phyloP scores from a whole-genome alignment of 2,797 vertebrate species.

The Halcyon smyrnensis region DNA sequence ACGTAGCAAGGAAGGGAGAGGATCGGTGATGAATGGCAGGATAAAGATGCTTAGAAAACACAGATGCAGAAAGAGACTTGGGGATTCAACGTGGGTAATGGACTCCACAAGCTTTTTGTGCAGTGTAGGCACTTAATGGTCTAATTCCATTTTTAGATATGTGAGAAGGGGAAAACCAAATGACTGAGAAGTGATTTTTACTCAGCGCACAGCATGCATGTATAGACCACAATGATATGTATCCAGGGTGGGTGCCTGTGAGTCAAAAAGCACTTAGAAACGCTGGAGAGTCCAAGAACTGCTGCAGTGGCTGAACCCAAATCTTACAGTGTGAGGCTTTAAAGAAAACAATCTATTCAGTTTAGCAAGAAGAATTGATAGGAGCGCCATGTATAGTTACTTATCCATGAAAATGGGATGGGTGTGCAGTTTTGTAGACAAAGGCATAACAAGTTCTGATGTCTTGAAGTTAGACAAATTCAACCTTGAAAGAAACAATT shows the following conservation, averaged over 20 bases:
- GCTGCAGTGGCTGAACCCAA: not conserved
- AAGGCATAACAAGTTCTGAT: conserved; percentile 16
- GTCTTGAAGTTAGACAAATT: not conserved
- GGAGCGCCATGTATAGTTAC: not conserved
- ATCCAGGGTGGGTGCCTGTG: not conserved
- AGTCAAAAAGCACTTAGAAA: not conserved
- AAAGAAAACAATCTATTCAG: not conserved
- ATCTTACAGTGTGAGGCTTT: not conserved
- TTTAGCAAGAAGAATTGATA: conserved; percentile 1
- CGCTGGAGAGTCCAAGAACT: not conserved
- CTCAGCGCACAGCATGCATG: not conserved
- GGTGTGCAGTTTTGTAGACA: not conserved
- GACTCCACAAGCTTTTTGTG: not conserved
- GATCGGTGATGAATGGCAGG: not conserved
- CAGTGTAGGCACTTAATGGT: not conserved
- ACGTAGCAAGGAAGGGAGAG: not conserved
- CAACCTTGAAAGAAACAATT: conserved; percentile 51
- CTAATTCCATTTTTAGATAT: not conserved
- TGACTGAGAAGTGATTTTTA: not conserved
- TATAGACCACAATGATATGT: not conserved
- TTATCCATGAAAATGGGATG: conserved; percentile 45
- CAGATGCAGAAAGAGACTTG: not conserved
- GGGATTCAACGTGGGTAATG: not conserved
- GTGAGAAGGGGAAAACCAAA: not conserved
- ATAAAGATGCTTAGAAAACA: conserved; percentile 7